Evolutionary conservation across 23 tunicate species (phyloP).

Genomic region (Ascidia mentula): DNA sequence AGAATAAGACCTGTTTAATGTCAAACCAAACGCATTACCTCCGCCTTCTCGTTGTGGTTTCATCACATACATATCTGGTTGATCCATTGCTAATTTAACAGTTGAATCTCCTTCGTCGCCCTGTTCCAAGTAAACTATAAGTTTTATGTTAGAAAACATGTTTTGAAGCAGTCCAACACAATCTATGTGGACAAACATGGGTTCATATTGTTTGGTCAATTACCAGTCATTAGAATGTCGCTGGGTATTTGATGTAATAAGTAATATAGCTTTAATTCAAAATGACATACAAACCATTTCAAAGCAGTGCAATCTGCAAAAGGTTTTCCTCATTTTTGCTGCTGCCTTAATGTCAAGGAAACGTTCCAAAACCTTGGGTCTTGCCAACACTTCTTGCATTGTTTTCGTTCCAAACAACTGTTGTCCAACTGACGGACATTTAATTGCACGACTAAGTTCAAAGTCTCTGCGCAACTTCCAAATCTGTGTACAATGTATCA

Average conservation of each 20-base stretch:
- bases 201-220: no score
- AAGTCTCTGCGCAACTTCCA: constrained; percentile 64
- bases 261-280: no score
- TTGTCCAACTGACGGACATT: constrained; percentile 64
- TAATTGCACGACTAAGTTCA: constrained; percentile 62
- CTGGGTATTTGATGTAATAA: no score
- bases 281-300: constrained; percentile 90
- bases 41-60: constrained; percentile 98
- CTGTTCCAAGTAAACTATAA: no score
- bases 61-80: constrained; percentile 66
- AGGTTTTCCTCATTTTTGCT: constrained; percentile 44
- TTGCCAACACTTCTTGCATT: constrained; percentile 71
- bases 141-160: no score
- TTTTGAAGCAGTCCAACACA: no score
- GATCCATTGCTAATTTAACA: constrained; percentile 36
- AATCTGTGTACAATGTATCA: no score
- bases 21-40: no score
- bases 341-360: constrained; percentile 38
- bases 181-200: no score
- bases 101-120: constrained; percentile 63
- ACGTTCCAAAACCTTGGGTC: constrained; percentile 55
- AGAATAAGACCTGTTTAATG: no score
- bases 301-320: constrained; percentile 58
- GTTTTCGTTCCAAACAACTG: constrained; percentile 85
- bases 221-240: background rate